Base-by-base conservation (phyloP, 2,113 vertebrate genomes). In the Pluvialis apricaria region DNA sequence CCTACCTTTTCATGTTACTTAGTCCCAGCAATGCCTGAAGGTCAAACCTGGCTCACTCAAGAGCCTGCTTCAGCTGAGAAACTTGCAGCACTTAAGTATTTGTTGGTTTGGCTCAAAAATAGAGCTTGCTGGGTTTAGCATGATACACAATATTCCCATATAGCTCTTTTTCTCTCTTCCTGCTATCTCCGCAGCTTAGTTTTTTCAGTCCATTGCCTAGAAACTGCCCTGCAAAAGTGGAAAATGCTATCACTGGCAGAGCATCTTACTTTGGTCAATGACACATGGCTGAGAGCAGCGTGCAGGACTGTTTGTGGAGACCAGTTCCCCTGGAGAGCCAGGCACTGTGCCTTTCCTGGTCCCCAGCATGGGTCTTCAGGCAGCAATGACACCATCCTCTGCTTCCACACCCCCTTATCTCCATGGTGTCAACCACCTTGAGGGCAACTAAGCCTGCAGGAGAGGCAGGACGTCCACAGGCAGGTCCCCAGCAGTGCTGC, bases 31-130 rank as follows among this genome's bases (percentile, higher is more conserved):
- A 25, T n/a, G 34, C 60, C 79, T 75, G 83, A 55, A 88, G 92
- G 91, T 91, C 94, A 78, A 25, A 79, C 16, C 19, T 49, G 69
- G 42, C 72, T 82, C n/a, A 3, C n/a, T 62, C 55, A 42, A 34
- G 60, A 82, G 72, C 51, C 52, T 78, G 34, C n/a, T 78, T 57
- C 66, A 89, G 55, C 71, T 25, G 72, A 83, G 77, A n/a, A 75
- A 61, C 80, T 89, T 47, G 61, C 65, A 69, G 44, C 31, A 11
- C 88, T 82, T 25, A 16, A 73, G 18, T 79, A 29, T 85, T 90
- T 89, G 83, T 88, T 91, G 72, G 15, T 73, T 95, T 89, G 83
- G 54, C 81, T 89, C 81, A 85, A 90, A 86, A 88, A 61, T 82
- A 92, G 78, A 75, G 80, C 80, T 71, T 40, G 64, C 51, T 71